Conservation (phyloP, 2,113 vertebrate species). For the Otus sunia region DNA sequence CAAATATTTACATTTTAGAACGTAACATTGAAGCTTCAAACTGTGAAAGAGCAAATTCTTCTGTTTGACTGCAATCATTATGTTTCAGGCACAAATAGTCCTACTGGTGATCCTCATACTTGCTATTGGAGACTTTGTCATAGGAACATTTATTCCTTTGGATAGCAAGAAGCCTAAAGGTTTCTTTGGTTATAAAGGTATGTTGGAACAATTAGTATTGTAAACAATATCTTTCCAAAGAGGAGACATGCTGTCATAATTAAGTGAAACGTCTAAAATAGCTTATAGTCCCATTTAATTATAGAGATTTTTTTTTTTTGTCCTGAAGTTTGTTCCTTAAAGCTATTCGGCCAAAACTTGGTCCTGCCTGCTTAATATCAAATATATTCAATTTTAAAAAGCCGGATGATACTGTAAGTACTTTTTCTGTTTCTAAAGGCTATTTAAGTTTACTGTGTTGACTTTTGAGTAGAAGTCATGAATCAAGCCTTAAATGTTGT, state of each 20-base stretch:
- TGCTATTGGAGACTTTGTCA: conserved; percentile 91
- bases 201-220: background rate
- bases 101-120: conserved; percentile 88
- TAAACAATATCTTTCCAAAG: background rate
- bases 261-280: background rate
- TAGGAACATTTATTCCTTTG: conserved; percentile 90
- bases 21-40: background rate
- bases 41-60: background rate
- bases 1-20: background rate
- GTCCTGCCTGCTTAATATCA: background rate
- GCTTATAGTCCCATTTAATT: background rate
- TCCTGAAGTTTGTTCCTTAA: background rate
- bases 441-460: background rate
- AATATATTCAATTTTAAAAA: background rate
- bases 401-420: background rate
- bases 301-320: background rate
- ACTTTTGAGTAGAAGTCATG: background rate
- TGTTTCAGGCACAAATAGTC: conserved; percentile 92
- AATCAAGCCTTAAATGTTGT: background rate
- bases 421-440: background rate
- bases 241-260: background rate
- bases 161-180: conserved; percentile 85
- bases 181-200: conserved; percentile 93
- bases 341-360: background rate
- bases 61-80: conserved; percentile 19